phyloP scores from a whole-genome alignment of 2,888 invertebrate species.

The Mesorhabditis belari region DNA sequence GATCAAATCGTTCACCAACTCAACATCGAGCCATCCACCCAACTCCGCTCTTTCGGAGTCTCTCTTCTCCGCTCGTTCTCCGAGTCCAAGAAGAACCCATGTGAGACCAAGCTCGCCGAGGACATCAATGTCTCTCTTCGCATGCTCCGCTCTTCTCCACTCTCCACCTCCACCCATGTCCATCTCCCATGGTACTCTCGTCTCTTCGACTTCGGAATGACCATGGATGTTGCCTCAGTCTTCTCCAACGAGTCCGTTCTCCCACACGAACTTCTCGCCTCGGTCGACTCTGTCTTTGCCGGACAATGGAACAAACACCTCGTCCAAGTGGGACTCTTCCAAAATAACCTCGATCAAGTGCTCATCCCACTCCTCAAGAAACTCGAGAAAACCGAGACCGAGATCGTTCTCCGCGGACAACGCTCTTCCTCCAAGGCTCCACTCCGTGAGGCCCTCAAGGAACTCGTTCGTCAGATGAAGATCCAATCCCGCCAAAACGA shows the following conservation, averaged over 20 bases:
- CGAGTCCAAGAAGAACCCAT: slow-evolving; percentile 30
- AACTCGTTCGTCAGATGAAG: slow-evolving; percentile 18
- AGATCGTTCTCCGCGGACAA: slow-evolving; percentile 30
- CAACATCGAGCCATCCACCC: slow-evolving; percentile 28
- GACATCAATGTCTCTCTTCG: too few relatives aligned
- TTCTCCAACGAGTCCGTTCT: slow-evolving; percentile 36
- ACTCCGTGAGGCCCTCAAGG: slow-evolving; percentile 12
- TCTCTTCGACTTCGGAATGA: slow-evolving; percentile 15
- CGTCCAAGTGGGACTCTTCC: slow-evolving; percentile 25
- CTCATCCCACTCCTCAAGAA: slow-evolving; percentile 16
- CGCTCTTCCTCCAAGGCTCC: slow-evolving; percentile 16
- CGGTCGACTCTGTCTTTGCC: slow-evolving; percentile 32
- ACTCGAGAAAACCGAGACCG: slow-evolving; percentile 10
- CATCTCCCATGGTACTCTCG: too few relatives aligned
- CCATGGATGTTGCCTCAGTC: slow-evolving; percentile 27
- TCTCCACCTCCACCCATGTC: slow-evolving; percentile 19
- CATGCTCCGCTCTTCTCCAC: too few relatives aligned
- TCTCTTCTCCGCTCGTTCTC: slow-evolving; percentile 30
- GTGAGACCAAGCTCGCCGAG: slow-evolving; percentile 27
- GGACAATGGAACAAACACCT: slow-evolving; percentile 33
- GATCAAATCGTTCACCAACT: slow-evolving; percentile 33
- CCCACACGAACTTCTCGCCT: slow-evolving; percentile 31
- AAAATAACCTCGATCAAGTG: slow-evolving; percentile 25
- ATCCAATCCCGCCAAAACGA: slow-evolving; percentile 22
- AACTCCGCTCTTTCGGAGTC: slow-evolving; percentile 40